Percentiles rank a stretch among this genome's conserved stretches.
phyloP scores from a whole-genome alignment of 2,888 invertebrate species.

The Dexiosoma caninum region DNA sequence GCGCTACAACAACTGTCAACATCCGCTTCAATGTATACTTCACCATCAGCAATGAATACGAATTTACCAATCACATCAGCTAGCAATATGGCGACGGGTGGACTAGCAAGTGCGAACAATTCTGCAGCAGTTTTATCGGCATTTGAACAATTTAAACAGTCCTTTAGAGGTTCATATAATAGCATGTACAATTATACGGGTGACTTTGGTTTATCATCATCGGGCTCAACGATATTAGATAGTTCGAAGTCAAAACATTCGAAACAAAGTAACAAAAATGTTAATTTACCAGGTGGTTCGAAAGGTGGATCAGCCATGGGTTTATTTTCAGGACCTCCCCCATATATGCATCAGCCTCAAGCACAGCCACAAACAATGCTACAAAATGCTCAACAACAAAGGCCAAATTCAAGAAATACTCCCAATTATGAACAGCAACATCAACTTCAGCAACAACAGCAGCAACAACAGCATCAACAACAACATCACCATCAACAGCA shows the following conservation, averaged over 20 bases:
- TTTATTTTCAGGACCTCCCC: constrained; percentile 34
- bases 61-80: constrained; percentile 51
- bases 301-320: constrained; percentile 34
- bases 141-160: constrained; percentile 59
- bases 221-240: constrained; percentile 55
- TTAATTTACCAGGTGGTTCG: constrained; percentile 49
- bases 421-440: constrained; percentile 15
- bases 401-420: constrained; percentile 54
- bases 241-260: constrained; percentile 54
- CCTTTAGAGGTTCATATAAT: constrained; percentile 50
- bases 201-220: constrained; percentile 55
- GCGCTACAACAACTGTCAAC: constrained; percentile 39
- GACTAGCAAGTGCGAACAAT: constrained; percentile 43
- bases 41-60: constrained; percentile 47
- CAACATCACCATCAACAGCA: constrained; percentile 2
- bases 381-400: constrained; percentile 41
- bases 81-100: constrained; percentile 40
- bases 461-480: constrained; percentile 5
- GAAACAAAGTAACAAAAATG: constrained; percentile 46
- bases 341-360: constrained; percentile 47
- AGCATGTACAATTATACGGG: constrained; percentile 59
- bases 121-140: constrained; percentile 44
- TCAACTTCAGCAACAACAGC: neutral
- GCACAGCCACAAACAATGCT: constrained; percentile 32
- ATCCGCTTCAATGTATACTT: constrained; percentile 42